These are phyloP conservation scores for Litocranius walleri DNA, from an alignment of 2,113 vertebrate species.

Conservation along the genomic window DNA sequence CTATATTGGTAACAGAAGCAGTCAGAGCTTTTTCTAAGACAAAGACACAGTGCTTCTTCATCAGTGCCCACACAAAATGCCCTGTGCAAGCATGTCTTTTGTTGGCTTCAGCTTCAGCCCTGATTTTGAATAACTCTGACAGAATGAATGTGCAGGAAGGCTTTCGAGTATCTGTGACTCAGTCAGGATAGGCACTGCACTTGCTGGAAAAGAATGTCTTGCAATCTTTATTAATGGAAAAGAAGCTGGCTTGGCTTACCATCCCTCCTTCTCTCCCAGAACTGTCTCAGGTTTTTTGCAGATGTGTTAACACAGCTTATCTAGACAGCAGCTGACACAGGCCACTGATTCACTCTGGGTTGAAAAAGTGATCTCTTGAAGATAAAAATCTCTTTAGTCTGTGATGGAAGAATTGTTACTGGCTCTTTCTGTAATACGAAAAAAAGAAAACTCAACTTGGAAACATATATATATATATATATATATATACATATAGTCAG, in stretches of 20 bases:
- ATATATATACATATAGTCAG: not conserved
- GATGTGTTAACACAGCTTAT: slow-evolving; percentile 23
- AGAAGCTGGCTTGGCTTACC: not conserved
- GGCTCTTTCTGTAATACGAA: not conserved
- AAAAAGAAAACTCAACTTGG: not conserved
- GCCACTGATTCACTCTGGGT: slow-evolving; percentile 6
- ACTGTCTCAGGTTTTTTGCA: slow-evolving; percentile 10
- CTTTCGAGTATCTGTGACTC: not conserved
- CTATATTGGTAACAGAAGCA: not conserved
- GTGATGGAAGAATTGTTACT: not conserved
- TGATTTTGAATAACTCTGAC: not conserved
- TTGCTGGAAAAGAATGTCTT: not conserved
- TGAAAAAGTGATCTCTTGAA: slow-evolving; percentile 31
- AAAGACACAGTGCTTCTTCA: not conserved
- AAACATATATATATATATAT: not conserved
- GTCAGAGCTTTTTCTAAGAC: not conserved
- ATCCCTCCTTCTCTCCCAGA: not conserved
- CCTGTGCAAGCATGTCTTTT: not conserved
- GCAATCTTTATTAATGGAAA: not conserved
- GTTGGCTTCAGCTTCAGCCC: not conserved
- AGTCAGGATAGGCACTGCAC: not conserved
- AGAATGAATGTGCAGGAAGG: not conserved
- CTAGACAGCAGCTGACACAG: slow-evolving; percentile 1
- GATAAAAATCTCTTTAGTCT: not conserved
- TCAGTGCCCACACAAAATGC: not conserved